Base-by-base conservation (phyloP, 2,888 invertebrate genomes). In the Rhyacophila evoluta region DNA sequence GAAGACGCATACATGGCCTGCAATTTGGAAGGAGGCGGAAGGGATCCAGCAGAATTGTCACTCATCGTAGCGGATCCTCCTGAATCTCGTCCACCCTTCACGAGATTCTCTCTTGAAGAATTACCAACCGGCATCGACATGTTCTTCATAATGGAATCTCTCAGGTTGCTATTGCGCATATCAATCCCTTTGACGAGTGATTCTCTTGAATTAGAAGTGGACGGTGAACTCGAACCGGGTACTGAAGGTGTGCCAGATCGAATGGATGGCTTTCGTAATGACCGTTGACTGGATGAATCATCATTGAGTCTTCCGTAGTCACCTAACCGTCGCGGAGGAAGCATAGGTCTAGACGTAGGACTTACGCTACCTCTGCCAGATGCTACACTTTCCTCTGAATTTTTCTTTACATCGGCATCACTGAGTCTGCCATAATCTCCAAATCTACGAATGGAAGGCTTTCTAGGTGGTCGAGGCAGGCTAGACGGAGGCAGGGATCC, bases 401-500 rank as follows among this genome's bases (percentile, higher is more conserved):
- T 85, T 81, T 89, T 89, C 84, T 89, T 89, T 67, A 87, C 86
- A 73, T 90, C 88, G 10, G 85, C 85, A 69, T 90, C 91, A 11
- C 88, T 88, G 29, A 94, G 86, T 1, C 94, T 89, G 82, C 94
- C 94, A 86, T 94, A 94, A 84, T 94, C 91, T 5, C 92, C 91
- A 80, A 89, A 86, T 84, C 92, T 86, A 84, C 90, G 80, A 0
- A 91, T 88, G 67, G 91, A 90, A 0, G 90, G 89, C 79, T 93
- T 91, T 79, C 92, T 85, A 8, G 94, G 94, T 0, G 94, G 94
- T 33, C 94, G 89, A 0, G 94, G 94, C 82, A 94, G 86, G 8
- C 94, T 94, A 76, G 94, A 94, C 15, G 94, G 94, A 27, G 94
- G 94, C 78, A 94, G 88, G 85, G 93, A 92, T 3, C 92, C 91